Conservation (phyloP, 2,113 vertebrate genomes). For the Ammodytes dubius region DNA sequence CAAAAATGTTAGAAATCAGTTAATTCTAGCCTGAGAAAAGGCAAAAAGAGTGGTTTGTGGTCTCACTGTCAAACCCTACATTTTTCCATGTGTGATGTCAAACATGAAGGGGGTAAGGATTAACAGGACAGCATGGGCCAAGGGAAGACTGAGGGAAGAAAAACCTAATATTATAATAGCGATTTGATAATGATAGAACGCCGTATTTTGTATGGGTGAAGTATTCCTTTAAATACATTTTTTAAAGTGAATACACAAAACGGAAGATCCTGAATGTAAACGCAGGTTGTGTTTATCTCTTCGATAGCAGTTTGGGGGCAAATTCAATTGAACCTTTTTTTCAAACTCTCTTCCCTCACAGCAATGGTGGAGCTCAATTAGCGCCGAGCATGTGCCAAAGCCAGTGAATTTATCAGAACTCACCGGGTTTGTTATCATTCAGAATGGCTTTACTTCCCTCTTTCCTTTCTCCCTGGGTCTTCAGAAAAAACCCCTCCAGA, state of each 20-base stretch:
- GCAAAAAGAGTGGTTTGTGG: too few relatives aligned
- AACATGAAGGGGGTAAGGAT: too few relatives aligned
- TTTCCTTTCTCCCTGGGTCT: slow-evolving; percentile 34
- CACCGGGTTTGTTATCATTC: slow-evolving; percentile 57
- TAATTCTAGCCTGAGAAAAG: too few relatives aligned
- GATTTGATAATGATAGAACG: neutral
- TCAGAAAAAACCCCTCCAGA: slow-evolving; percentile 49
- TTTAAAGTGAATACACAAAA: neutral
- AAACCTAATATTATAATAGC: too few relatives aligned
- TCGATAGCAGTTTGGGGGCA: slow-evolving; percentile 18
- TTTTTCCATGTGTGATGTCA: too few relatives aligned
- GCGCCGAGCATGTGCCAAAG: slow-evolving; percentile 35
- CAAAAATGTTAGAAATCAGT: too few relatives aligned
- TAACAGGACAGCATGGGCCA: too few relatives aligned
- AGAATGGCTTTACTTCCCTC: slow-evolving; percentile 23
- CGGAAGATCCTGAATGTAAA: neutral
- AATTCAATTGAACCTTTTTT: slow-evolving; percentile 57
- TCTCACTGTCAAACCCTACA: too few relatives aligned
- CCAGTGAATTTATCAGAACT: slow-evolving; percentile 64
- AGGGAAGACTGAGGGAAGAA: too few relatives aligned
- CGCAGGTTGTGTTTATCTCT: neutral
- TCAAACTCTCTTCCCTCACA: slow-evolving; percentile 51
- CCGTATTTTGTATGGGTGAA: too few relatives aligned
- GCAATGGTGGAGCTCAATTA: slow-evolving; percentile 68
- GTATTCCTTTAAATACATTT: too few relatives aligned